These are phyloP conservation scores for Larimichthys polyactis DNA, from an alignment of 2,113 vertebrate species.

Conservation along the genomic window DNA sequence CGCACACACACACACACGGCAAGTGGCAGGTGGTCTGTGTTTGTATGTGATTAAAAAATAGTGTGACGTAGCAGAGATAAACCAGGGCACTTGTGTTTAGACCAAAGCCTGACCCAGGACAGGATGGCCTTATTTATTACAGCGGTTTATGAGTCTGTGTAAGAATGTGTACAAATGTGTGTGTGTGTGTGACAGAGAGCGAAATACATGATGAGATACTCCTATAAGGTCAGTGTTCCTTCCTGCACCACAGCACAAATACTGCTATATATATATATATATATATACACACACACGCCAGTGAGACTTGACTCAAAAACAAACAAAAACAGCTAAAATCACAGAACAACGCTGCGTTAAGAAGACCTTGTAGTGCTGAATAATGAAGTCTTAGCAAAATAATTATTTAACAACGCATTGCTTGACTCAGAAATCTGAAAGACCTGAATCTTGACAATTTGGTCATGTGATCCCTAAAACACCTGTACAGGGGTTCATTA, in stretches of 20 bases:
- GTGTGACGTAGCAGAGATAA: conserved; percentile 37
- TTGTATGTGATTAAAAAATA: conserved; percentile 49
- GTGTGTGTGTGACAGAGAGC: conserved; percentile 3
- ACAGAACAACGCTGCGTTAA: neutral
- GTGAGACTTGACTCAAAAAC: neutral
- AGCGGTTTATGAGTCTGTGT: conserved; percentile 22
- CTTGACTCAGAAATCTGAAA: neutral
- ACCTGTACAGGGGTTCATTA: neutral
- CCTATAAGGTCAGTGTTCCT: conserved; percentile 5
- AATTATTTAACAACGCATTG: neutral
- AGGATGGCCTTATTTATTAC: conserved; percentile 53
- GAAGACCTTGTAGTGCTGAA: neutral
- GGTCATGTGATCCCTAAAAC: no score
- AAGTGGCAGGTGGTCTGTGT: conserved; percentile 44
- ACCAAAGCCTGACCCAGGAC: conserved; percentile 62
- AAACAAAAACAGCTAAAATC: neutral
- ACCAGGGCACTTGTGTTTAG: conserved; percentile 64
- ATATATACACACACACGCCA: neutral
- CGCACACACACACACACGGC: neutral
- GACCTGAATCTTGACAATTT: neutral
- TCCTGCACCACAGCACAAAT: neutral
- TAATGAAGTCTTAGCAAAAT: neutral
- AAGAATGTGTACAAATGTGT: conserved; percentile 1
- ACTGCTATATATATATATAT: neutral
- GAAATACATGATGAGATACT: no score